Evolutionary conservation across 2,888 invertebrate genomes (phyloP).

Genomic region (Cremastobaeus sp.): DNA sequence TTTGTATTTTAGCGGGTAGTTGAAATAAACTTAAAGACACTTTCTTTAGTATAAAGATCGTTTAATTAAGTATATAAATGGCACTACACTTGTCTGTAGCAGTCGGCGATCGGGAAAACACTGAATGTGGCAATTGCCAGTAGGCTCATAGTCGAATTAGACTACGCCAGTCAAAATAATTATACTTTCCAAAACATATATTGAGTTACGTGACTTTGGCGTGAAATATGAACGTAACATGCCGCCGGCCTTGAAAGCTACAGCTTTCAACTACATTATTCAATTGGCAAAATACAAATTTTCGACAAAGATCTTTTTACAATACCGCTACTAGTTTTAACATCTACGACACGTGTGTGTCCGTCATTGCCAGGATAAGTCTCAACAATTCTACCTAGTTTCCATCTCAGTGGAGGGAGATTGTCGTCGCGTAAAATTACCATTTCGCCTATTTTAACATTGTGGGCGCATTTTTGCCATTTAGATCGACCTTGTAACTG

Average conservation of each 20-base stretch:
- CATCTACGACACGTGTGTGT: background rate
- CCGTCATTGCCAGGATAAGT: background rate
- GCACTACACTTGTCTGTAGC: too few species aligned
- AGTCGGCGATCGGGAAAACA: too few species aligned
- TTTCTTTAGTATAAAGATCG: too few species aligned
- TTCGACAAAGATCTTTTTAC: constrained; percentile 11
- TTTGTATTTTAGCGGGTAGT: too few species aligned
- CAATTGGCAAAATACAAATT: constrained; percentile 15
- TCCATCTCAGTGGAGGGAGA: constrained; percentile 1
- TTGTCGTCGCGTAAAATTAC: constrained; percentile 15
- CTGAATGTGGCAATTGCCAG: too few species aligned
- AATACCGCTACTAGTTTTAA: constrained; percentile 2
- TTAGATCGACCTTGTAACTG: constrained; percentile 2
- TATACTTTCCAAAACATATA: too few species aligned
- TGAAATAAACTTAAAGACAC: too few species aligned
- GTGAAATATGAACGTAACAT: too few species aligned
- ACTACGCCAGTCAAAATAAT: too few species aligned
- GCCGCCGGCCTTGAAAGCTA: constrained; percentile 14
- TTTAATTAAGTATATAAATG: too few species aligned
- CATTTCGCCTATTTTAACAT: constrained; percentile 12
- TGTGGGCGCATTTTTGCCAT: constrained; percentile 1
- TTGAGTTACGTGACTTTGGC: too few species aligned
- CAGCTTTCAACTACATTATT: constrained; percentile 1
- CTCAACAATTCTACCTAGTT: constrained; percentile 1
- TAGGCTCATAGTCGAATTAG: too few species aligned